Conservation (phyloP, 1,140 invertebrate species). For the Fopius arisanus region DNA sequence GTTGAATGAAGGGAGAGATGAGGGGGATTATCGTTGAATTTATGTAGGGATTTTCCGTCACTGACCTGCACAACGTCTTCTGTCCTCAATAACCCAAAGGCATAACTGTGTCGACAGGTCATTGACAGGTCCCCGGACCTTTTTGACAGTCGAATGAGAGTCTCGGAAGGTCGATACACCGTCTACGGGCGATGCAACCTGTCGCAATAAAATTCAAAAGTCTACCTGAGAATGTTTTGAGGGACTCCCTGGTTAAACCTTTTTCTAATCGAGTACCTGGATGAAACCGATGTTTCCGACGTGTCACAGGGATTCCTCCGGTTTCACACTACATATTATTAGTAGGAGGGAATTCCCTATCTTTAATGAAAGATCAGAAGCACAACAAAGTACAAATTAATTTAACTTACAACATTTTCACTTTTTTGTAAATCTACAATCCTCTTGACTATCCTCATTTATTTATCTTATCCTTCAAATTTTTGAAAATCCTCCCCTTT, state of each 20-base stretch:
- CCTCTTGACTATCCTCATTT: no score
- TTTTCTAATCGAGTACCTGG: slow-evolving; percentile 14
- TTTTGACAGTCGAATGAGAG: slow-evolving; percentile 31
- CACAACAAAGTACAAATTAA: no score
- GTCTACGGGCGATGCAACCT: slow-evolving; percentile 42
- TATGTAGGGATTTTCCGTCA: background rate
- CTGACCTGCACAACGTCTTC: slow-evolving; percentile 26
- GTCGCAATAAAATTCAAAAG: slow-evolving; percentile 50
- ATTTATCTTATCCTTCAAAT: no score
- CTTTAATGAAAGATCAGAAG: no score
- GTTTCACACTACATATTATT: background rate
- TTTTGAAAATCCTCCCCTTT: no score
- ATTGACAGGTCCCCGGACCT: slow-evolving; percentile 21
- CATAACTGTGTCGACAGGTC: slow-evolving; percentile 20
- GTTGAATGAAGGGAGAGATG: background rate
- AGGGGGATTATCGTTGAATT: background rate
- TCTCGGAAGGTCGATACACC: slow-evolving; percentile 1
- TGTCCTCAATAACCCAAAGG: background rate
- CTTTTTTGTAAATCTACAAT: no score
- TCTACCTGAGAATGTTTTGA: slow-evolving; percentile 42
- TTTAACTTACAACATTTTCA: no score
- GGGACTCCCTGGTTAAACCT: slow-evolving; percentile 26
- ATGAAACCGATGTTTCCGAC: background rate
- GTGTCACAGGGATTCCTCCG: background rate
- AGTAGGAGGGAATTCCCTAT: no score